Conservation (phyloP, 2,888 invertebrate genomes). For the Poecilobothrus nobilitatus region DNA sequence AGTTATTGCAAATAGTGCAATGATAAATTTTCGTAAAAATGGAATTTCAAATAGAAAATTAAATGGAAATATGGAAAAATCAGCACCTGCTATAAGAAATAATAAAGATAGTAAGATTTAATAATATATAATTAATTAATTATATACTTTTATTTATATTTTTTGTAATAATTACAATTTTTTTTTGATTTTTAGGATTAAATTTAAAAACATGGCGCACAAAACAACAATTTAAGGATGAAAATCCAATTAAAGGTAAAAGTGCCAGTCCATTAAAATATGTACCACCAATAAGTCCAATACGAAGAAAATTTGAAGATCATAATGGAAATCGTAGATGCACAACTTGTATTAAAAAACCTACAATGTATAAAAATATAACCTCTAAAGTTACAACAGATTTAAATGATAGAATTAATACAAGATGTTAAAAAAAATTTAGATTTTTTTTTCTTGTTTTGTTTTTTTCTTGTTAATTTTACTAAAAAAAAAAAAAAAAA, state of each 20-base stretch:
- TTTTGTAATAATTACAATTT: too few relatives aligned
- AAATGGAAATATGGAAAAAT: neutral
- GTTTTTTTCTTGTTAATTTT: neutral
- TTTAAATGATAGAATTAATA: neutral
- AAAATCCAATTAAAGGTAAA: conserved; percentile 10
- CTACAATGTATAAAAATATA: neutral
- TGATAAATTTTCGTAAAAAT: conserved; percentile 5
- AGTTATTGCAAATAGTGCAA: neutral
- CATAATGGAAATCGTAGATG: neutral
- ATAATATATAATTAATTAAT: neutral
- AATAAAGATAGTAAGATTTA: conserved; percentile 6
- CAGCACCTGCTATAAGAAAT: neutral
- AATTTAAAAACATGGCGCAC: conserved; percentile 23
- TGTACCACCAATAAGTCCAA: conserved; percentile 1
- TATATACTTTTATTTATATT: neutral
- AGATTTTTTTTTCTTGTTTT: neutral
- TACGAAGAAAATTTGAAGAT: neutral
- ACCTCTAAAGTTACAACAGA: neutral
- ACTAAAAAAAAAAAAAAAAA: too few relatives aligned
- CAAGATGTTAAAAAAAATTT: conserved; percentile 9
- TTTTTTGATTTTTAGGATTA: conserved; percentile 16
- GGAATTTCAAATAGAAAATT: conserved; percentile 10
- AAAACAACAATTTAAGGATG: conserved; percentile 16
- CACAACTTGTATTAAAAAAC: neutral
- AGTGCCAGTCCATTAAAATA: conserved; percentile 11